These are phyloP conservation scores for Stenolophus ochropezus DNA, from an alignment of 2,888 invertebrate genomes.

Conservation along the genomic window DNA sequence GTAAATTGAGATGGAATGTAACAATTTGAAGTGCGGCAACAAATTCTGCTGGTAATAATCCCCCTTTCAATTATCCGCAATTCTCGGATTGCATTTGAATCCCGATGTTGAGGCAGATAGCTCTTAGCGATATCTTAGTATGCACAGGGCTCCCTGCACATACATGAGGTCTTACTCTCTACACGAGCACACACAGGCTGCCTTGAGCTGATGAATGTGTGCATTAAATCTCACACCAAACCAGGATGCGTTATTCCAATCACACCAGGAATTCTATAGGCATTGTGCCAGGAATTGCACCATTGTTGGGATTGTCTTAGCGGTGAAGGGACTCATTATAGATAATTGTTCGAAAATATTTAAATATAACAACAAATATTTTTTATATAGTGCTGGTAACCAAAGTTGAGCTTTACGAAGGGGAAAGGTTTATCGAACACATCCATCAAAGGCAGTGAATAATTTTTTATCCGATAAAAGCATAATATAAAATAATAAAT, in stretches of 20 bases:
- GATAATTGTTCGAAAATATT: no score
- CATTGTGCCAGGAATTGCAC: neutral
- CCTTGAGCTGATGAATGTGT: slow-evolving; percentile 12
- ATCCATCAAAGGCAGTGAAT: no score
- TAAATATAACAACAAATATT: no score
- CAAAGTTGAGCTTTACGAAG: no score
- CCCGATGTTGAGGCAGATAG: neutral
- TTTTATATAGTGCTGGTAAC: no score
- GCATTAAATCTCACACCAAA: slow-evolving; percentile 14
- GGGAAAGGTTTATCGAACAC: no score
- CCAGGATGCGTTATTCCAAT: slow-evolving; percentile 12
- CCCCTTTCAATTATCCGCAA: neutral
- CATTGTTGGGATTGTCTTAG: neutral
- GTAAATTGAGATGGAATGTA: no score
- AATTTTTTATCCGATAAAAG: no score
- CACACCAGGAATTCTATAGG: neutral
- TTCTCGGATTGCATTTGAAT: neutral
- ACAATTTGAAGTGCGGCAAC: neutral
- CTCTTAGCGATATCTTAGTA: neutral
- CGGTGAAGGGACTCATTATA: neutral
- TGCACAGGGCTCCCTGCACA: neutral
- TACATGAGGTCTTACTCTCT: neutral
- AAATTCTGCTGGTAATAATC: neutral
- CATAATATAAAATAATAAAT: no score
- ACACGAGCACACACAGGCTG: neutral